Evolutionary conservation across 1,140 invertebrate species (phyloP), one percentile per base, ranked within the genome.

Genomic region (Bombus picipes): DNA sequence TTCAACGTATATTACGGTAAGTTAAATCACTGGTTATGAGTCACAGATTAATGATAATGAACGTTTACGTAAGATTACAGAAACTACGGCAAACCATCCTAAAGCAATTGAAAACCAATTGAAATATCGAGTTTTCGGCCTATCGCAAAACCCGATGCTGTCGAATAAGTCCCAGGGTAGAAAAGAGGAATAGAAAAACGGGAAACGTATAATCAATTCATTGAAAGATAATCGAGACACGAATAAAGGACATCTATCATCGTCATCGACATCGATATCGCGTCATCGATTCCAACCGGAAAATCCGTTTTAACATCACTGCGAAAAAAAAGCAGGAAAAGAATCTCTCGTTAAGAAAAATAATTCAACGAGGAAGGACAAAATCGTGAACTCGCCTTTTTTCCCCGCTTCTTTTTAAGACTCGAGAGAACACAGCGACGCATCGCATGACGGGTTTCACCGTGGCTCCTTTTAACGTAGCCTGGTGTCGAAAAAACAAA

Each of bases 101-200:
- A 25, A 43, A n/a, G 1, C 32, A 2, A 25, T 32, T 43, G 10
- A 62, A 28, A 62, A 59, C n/a, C 62, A n/a, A 53, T n/a, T 72
- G 53, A n/a, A 65, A 68, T 80, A 80, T 85, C 53, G 66, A 85
- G 53, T 80, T 72, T 18, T 80, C 83, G 83, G 83, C 83, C 83
- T 85, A 85, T 79, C 76, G 39, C 66, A 53, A 71, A 78, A 34
- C 28, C 39, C 5, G n/a, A 39, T 66, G 66, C 75, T 65, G 39
- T 37, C 57, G 32, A 47, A 22, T 6, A 47, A 34, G n/a, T 73
- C 57, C 22, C 41, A 28, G 12, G 25, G 22, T 32, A 47, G 6
- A 53, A 53, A 25, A 43, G n/a, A 34, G 3, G 15, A 39, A 15
- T 2, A 28, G 22, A 41, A 34, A 66, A 87, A 25, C 59, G 25